Percentiles rank a stretch among this genome's conserved stretches.
Evolutionary conservation across 2,797 vertebrate genomes (phyloP).

Genomic region (Gadopsis bispinosus): DNA sequence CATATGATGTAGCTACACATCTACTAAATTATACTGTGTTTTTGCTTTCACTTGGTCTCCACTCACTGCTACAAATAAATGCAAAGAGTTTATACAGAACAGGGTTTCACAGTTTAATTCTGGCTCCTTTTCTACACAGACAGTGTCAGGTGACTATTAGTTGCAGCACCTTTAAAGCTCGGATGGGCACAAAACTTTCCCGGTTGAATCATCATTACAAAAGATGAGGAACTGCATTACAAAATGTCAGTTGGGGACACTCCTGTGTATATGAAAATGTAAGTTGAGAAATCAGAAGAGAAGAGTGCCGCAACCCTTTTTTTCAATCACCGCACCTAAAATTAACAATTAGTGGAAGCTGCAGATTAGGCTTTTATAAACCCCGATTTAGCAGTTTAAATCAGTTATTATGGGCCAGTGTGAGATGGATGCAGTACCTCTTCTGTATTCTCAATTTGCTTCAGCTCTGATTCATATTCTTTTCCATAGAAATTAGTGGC

Average conservation of each 20-base stretch:
- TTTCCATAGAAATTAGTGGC: background rate
- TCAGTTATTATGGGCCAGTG: background rate
- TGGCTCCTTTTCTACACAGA: background rate
- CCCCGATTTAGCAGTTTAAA: background rate
- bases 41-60: background rate
- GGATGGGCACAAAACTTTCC: background rate
- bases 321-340: background rate
- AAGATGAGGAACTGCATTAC: constrained; percentile 33
- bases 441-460: background rate
- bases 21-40: background rate
- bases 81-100: constrained; percentile 8
- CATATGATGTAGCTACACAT: background rate
- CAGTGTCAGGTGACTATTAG: background rate
- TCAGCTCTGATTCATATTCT: background rate
- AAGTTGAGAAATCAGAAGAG: background rate
- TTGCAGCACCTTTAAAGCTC: constrained; percentile 14
- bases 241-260: background rate
- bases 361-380: background rate
- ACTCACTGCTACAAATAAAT: background rate
- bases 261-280: background rate
- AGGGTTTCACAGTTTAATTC: background rate
- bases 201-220: constrained; percentile 18
- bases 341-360: background rate
- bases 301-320: too few relatives aligned
- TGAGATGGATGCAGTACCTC: background rate